Conservation (phyloP, 2,113 vertebrate genomes). For the Trogon melanurus region DNA sequence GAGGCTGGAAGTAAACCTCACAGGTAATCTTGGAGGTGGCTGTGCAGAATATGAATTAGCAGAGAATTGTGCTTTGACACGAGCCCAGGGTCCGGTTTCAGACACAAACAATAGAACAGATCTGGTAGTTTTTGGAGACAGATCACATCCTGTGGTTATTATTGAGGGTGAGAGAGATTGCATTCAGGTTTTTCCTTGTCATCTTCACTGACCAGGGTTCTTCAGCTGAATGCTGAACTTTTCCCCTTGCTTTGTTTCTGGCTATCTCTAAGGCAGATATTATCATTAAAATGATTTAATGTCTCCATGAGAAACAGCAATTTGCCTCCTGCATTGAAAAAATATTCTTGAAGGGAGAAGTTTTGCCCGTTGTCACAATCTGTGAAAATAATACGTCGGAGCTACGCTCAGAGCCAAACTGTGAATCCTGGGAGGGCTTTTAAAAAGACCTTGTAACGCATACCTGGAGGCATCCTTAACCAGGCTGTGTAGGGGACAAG, state of each 20-base stretch:
- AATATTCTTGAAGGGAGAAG: not conserved
- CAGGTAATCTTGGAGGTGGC: accelerated
- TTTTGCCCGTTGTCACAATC: not conserved
- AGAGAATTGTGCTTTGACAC: not conserved
- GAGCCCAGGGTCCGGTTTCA: not conserved
- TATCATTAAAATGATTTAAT: not conserved
- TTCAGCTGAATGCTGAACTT: not conserved
- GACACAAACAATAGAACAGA: not conserved
- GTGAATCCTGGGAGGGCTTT: not conserved
- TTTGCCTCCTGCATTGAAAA: not conserved
- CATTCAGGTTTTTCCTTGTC: not conserved
- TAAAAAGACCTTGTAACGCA: not conserved
- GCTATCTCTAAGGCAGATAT: not conserved
- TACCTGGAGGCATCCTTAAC: not conserved
- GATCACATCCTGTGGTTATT: not conserved
- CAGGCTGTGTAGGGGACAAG: not conserved
- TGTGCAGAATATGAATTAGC: constrained; percentile 15
- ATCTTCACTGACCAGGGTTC: not conserved
- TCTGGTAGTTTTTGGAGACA: not conserved
- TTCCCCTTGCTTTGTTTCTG: not conserved
- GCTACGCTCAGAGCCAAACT: not conserved
- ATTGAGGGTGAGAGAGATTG: not conserved
- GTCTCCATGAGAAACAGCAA: not conserved
- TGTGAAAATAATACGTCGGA: not conserved
- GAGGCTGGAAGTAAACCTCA: not conserved